Base-by-base conservation (phyloP, 1,140 invertebrate species). In the Hirudo medicinalis region DNA sequence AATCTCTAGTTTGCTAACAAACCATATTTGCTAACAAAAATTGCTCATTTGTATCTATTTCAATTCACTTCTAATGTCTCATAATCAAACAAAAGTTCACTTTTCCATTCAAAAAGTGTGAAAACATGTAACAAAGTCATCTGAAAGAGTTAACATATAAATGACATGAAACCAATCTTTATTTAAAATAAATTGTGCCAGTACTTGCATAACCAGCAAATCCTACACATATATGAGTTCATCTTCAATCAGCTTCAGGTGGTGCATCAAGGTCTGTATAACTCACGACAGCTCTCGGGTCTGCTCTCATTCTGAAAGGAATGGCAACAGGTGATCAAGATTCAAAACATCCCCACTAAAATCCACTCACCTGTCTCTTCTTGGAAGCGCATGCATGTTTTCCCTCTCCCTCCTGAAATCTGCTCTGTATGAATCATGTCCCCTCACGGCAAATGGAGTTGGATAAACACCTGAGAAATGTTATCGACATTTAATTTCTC, bases 231-330 rank as follows among this genome's bases (percentile, higher is more conserved):
- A 17, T 49, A 3, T 36, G 32, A 36, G 32, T 49, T 49, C 15
- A 49, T 13, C 32, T n/a, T 70, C 49, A 70, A 63, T 89, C 88
- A 77, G 84, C 85, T 80, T 90, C 89, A 73, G 84, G 84, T 79
- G 88, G 88, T 77, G 88, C 88, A 84, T 91, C 89, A 83, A 91
- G 85, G 85, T 91, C 89, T 84, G 88, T 87, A 86, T 91, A 91
- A 80, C 86, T 88, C 83, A 91, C 85, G 78, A 90, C 84, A 80
- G 87, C 85, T 79, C 90, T 86, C 74, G 83, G 83, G 76, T 85
- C 86, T 54, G 77, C 75, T 63, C 81, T 75, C 76, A 79, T 76
- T 75, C 76, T 78, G 19, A 63, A n/a, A 63, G 13, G 57, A 63
- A n/a, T 63, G 9, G 43, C 43, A 11, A 22, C 19, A 19, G 4